Percentiles rank a stretch among this genome's conserved stretches.
These are phyloP conservation scores for Chionoecetes opilio DNA, from an alignment of 1,140 invertebrate genomes.

Conservation along the genomic window DNA sequence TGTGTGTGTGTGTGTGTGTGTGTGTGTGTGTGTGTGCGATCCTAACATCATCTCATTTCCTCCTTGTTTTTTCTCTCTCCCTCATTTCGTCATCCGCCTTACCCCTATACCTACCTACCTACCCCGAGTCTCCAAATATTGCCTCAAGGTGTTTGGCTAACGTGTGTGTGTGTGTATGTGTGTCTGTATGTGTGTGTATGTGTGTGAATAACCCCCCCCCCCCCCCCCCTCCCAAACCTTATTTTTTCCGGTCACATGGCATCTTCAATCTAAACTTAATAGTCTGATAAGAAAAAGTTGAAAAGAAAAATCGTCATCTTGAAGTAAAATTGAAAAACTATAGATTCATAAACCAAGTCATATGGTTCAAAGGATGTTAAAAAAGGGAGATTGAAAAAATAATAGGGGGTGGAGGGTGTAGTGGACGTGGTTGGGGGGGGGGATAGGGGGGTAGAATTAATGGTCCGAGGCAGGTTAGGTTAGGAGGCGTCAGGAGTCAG, in stretches of 20 bases:
- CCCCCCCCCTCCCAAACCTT: too few relatives aligned
- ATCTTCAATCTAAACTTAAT: not conserved
- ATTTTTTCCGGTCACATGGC: not conserved
- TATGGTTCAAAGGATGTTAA: not conserved
- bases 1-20: too few relatives aligned
- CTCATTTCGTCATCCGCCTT: not conserved
- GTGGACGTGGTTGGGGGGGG: not conserved
- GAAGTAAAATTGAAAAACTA: not conserved
- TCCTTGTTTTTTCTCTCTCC: not conserved
- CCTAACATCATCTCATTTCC: not conserved
- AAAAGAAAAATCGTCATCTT: not conserved
- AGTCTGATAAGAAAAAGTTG: not conserved
- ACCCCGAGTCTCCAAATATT: not conserved
- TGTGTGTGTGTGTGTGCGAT: not conserved
- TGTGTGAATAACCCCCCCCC: not conserved
- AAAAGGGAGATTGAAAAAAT: not conserved
- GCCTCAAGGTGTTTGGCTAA: not conserved
- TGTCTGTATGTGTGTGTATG: not conserved
- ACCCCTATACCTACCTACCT: not conserved
- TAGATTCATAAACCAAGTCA: not conserved
- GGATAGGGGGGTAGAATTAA: not conserved
- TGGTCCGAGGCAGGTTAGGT: not conserved
- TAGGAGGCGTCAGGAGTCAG: too few relatives aligned
- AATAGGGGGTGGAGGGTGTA: not conserved
- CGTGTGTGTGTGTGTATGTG: not conserved